phyloP scores from a whole-genome alignment of 2,797 vertebrate species.

The Clarias platycephalus region DNA sequence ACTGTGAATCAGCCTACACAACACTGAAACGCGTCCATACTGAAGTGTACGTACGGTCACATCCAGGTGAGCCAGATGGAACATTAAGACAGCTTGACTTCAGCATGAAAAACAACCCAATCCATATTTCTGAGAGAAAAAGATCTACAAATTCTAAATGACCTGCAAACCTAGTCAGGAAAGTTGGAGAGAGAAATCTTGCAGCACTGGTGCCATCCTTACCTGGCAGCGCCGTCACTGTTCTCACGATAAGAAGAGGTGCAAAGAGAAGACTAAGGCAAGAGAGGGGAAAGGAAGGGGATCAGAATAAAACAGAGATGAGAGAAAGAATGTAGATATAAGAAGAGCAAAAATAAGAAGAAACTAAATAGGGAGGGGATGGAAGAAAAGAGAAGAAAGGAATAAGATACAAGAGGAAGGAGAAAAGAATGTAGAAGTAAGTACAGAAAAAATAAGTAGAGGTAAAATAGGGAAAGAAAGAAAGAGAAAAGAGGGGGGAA shows the following conservation, averaged over 20 bases:
- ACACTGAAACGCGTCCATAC: not conserved
- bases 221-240: not conserved
- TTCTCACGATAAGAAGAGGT: not conserved
- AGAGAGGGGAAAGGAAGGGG: not conserved
- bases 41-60: not conserved
- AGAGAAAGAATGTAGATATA: not conserved
- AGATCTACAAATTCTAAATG: not conserved
- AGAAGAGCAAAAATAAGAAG: not conserved
- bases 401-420: not conserved
- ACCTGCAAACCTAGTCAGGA: not conserved
- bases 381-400: not conserved
- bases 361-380: not conserved
- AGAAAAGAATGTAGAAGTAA: not conserved
- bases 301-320: not conserved
- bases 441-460: not conserved
- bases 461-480: not conserved
- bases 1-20: not conserved
- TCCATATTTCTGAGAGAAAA: not conserved
- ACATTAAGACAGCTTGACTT: not conserved
- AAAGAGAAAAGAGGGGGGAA: not conserved
- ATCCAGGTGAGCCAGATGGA: not conserved
- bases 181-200: not conserved
- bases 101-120: not conserved
- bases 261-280: not conserved
- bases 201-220: not conserved